Percentiles rank a stretch among this genome's conserved stretches.
These are phyloP conservation scores for Pollenia angustigena DNA, from an alignment of 2,888 invertebrate genomes.

Conservation along the genomic window DNA sequence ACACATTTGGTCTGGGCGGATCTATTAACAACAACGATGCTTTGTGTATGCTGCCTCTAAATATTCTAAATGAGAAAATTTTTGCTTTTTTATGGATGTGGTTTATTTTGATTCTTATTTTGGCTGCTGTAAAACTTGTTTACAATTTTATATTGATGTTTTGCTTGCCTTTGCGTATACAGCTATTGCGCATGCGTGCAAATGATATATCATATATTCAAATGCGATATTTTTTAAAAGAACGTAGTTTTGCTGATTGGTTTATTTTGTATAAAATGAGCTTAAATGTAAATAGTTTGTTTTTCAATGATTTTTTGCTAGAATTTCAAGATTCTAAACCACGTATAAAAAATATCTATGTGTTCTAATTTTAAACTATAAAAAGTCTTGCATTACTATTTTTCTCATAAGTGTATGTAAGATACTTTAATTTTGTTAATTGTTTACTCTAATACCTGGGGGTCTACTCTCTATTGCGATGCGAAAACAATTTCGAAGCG, in stretches of 20 bases:
- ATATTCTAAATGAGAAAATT: constrained; percentile 91
- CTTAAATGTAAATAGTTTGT: constrained; percentile 89
- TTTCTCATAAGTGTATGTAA: no score
- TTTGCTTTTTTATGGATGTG: constrained; percentile 90
- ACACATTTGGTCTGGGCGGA: constrained; percentile 94
- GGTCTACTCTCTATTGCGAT: no score
- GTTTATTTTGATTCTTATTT: constrained; percentile 87
- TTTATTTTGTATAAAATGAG: constrained; percentile 90
- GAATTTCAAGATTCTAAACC: constrained; percentile 81
- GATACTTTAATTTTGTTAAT: no score
- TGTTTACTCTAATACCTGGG: no score
- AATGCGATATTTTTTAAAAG: constrained; percentile 75
- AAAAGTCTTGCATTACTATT: no score
- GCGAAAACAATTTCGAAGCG: no score
- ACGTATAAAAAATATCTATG: neutral
- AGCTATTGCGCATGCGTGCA: constrained; percentile 78
- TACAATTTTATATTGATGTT: constrained; percentile 88
- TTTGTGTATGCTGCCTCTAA: constrained; percentile 90
- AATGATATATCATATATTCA: constrained; percentile 77
- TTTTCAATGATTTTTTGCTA: constrained; percentile 87
- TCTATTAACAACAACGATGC: constrained; percentile 91
- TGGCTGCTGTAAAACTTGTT: constrained; percentile 87
- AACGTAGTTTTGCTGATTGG: constrained; percentile 88
- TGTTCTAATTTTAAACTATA: neutral
- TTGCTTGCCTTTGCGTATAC: constrained; percentile 76